These are phyloP conservation scores for Porites cylindrica DNA, from an alignment of 92 coral and sea anemone genomes.

Conservation along the genomic window DNA sequence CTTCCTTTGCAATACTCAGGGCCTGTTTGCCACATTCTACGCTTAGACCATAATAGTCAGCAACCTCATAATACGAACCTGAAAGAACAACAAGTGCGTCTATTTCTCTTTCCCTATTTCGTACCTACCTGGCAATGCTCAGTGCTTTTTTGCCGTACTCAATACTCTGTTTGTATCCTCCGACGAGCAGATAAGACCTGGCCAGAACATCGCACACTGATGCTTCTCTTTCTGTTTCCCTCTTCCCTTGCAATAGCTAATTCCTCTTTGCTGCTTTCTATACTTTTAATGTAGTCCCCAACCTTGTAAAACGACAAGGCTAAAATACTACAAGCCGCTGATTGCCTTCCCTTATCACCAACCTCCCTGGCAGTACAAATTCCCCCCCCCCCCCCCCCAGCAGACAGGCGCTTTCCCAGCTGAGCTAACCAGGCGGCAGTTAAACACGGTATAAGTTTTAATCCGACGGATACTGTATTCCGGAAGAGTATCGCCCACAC, in stretches of 20 bases:
- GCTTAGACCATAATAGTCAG: background rate
- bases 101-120: background rate
- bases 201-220: background rate
- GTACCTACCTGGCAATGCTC: background rate
- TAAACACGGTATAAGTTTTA: too few relatives aligned
- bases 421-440: too few relatives aligned
- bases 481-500: too few relatives aligned
- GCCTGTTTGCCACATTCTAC: background rate
- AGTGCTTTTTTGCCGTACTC: background rate
- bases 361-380: conserved; percentile 2
- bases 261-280: background rate
- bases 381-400: too few relatives aligned
- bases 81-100: background rate
- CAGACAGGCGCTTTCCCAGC: too few relatives aligned
- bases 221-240: background rate
- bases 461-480: too few relatives aligned
- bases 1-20: background rate
- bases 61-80: background rate
- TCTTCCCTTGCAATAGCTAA: background rate
- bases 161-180: background rate
- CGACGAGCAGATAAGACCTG: background rate
- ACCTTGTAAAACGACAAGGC: too few relatives aligned
- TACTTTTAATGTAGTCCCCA: too few relatives aligned
- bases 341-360: background rate
- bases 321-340: too few relatives aligned